Conservation (phyloP, 2,888 invertebrate genomes). For the Protonemura montana region DNA sequence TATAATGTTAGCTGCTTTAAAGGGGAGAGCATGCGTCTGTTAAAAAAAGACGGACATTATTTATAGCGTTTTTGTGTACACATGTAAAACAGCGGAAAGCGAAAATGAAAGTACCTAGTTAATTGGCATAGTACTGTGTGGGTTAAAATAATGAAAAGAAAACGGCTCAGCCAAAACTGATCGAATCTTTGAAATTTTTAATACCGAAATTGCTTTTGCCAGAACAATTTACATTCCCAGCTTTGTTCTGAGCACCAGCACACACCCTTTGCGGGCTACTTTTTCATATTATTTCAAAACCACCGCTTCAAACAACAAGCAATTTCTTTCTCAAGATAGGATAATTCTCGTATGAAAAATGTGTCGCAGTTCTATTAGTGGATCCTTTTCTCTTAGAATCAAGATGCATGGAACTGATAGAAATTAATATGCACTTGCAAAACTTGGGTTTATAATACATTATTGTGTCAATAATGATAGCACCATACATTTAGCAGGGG, state of each 20-base stretch:
- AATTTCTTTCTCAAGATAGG: background rate
- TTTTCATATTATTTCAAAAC: background rate
- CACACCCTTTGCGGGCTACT: background rate
- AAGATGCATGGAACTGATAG: background rate
- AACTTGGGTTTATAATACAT: no score
- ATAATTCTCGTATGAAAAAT: background rate
- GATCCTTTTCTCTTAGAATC: background rate
- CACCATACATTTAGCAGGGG: background rate
- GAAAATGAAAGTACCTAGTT: background rate
- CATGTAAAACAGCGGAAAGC: background rate
- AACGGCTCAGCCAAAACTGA: background rate
- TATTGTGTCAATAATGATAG: no score
- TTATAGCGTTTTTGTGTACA: background rate
- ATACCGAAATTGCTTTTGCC: background rate
- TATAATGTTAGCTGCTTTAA: background rate
- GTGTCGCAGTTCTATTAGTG: background rate
- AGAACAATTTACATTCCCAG: no score
- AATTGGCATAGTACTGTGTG: background rate
- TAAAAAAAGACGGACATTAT: background rate
- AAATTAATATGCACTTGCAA: background rate
- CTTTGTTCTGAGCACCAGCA: background rate
- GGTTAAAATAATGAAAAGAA: background rate
- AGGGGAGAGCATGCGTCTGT: background rate
- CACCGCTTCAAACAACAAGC: background rate
- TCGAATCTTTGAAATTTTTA: background rate